Base-by-base conservation (phyloP, 2,888 invertebrate species). In the Metopia argyrocephala region DNA sequence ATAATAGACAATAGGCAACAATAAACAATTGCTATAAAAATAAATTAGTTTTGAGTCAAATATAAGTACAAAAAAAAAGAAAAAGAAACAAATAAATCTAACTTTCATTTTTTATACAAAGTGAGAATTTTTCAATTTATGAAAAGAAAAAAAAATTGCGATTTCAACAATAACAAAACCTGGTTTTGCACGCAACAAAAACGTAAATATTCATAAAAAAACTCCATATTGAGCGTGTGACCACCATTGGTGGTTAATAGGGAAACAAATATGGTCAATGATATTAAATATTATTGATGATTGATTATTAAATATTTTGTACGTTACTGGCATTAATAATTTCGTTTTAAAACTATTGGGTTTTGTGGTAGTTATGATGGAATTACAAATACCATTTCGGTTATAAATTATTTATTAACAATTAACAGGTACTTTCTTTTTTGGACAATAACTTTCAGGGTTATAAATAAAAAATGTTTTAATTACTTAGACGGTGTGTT, bases 241-340 rank as follows among this genome's bases (percentile, higher is more conserved):
- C 50, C 59, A 6, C 50, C 59, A 69, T 62, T 38, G 20, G 28
- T 54, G 7, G 20, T 50, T 45, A 54, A n/a, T n/a, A 23, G 18
- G 38, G 28, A 70, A n/a, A 5, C 69, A 69, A 38, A 59, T 75
- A 75, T 61, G 71, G 46, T 18, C 20, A 59, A 21, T 48, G 20
- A n/a, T 27, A 78, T n/a, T n/a, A n/a, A n/a, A n/a, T n/a, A n/a
- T n/a, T n/a, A n/a, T 68, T 68, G 54, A 21, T 59, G 38, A 50
- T 50, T 71, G 3, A n/a, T 66, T 54, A 66, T 31, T 66, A 46
- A 78, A 66, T 46, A 52, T 20, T 18, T 61, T 73, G 7, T 38
- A 56, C 71, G 68, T 48, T 46, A 31, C 50, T 59, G 46, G 78
- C 50, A 78, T 71, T 31, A 54, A 31, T 61, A 78, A 71, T 78